Percentiles rank a stretch among this genome's conserved stretches.
These are phyloP conservation scores for Tinea trinotella DNA, from an alignment of 2,888 invertebrate species.

Conservation along the genomic window DNA sequence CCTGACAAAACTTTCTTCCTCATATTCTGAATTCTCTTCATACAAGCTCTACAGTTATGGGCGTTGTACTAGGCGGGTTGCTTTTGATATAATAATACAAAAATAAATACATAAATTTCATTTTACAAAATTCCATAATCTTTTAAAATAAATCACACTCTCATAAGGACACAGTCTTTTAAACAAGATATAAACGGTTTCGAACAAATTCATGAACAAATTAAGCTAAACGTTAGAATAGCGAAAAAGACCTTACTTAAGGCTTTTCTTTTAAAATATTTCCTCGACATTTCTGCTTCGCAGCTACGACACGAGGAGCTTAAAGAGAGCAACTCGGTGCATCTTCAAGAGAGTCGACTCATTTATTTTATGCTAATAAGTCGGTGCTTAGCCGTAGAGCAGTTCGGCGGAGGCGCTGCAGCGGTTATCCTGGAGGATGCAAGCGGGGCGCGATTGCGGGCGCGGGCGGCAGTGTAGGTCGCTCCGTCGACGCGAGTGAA, in stretches of 20 bases:
- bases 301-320: conserved; percentile 24
- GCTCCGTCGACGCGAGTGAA: conserved; percentile 54
- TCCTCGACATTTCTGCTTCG: conserved; percentile 26
- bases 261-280: conserved; percentile 23
- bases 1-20: too few species aligned
- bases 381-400: conserved; percentile 40
- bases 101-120: too few species aligned
- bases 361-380: conserved; percentile 65
- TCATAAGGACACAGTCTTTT: not conserved
- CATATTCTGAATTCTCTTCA: too few species aligned
- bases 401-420: conserved; percentile 43
- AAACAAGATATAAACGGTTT: conserved; percentile 12
- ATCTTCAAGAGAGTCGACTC: conserved; percentile 35
- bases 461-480: conserved; percentile 55
- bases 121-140: too few species aligned
- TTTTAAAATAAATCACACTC: not conserved
- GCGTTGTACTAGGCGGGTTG: too few species aligned
- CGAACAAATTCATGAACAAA: too few species aligned
- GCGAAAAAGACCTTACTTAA: conserved; percentile 22
- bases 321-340: conserved; percentile 34
- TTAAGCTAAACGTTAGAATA: conserved; percentile 26
- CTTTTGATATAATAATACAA: too few species aligned
- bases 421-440: conserved; percentile 26
- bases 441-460: conserved; percentile 36
- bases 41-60: too few species aligned